Evolutionary conservation across 2,888 invertebrate genomes (phyloP).

Genomic region (Synergus gifuensis): DNA sequence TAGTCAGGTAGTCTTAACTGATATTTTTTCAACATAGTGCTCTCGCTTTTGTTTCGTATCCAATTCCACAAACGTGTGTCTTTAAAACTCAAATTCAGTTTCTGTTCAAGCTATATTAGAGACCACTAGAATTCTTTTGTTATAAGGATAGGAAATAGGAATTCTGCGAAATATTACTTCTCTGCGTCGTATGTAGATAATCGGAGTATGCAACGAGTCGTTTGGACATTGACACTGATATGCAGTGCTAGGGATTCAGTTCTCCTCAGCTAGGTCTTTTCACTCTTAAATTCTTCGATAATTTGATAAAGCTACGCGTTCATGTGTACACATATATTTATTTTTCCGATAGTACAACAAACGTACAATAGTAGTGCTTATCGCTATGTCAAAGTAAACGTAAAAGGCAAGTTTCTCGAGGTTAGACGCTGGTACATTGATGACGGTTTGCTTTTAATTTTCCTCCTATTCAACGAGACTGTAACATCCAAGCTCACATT

Average conservation of each 20-base stretch:
- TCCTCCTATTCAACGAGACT: background rate
- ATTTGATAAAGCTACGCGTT: conserved; percentile 7
- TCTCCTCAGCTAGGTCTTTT: conserved; percentile 16
- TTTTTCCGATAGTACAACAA: conserved; percentile 12
- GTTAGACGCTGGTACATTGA: background rate
- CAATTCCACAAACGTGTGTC: too few species aligned
- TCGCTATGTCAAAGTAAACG: conserved; percentile 35
- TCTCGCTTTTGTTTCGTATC: too few species aligned
- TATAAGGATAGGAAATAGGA: background rate
- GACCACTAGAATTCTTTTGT: background rate
- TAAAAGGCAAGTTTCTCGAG: conserved; percentile 26
- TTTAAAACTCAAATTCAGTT: background rate
- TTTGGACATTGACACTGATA: conserved; percentile 34
- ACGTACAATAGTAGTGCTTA: conserved; percentile 23
- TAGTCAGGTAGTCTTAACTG: background rate
- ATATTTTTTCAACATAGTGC: too few species aligned
- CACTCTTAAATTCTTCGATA: background rate
- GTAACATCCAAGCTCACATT: background rate
- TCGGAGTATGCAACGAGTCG: conserved; percentile 1
- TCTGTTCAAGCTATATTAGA: background rate
- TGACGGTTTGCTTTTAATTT: conserved; percentile 12
- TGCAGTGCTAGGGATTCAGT: conserved; percentile 28
- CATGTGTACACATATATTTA: conserved; percentile 11
- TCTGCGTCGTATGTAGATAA: conserved; percentile 34
- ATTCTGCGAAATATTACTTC: conserved; percentile 16